phyloP scores from a whole-genome alignment of 53 echinoderm and acorn worm genomes.

The Luidia sarsii region DNA sequence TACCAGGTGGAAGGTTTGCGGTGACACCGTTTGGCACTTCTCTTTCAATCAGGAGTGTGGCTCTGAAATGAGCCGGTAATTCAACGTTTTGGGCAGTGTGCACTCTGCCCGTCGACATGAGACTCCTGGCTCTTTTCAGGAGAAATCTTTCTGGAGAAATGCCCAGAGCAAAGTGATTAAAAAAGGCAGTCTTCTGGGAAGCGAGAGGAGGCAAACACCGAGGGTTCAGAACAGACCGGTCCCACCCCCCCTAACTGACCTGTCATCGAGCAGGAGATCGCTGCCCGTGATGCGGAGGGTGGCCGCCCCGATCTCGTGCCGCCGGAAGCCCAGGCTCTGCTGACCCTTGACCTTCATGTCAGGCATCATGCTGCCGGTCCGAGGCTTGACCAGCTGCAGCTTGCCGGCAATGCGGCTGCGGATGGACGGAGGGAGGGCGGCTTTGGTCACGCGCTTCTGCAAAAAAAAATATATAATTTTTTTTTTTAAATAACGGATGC shows the following conservation, averaged over 20 bases:
- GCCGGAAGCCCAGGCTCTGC: slow-evolving; percentile 36
- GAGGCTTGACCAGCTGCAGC: slow-evolving; percentile 80
- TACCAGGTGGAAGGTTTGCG: too few relatives aligned
- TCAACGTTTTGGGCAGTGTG: too few relatives aligned
- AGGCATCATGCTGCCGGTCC: slow-evolving; percentile 79
- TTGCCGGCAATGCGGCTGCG: slow-evolving; percentile 78
- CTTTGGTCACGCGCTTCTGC: slow-evolving; percentile 52
- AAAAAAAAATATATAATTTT: too few relatives aligned
- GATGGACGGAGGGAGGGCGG: slow-evolving; percentile 63
- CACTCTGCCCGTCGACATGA: too few relatives aligned
- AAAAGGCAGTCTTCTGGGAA: too few relatives aligned
- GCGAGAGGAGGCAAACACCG: not conserved
- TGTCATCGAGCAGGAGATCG: slow-evolving; percentile 55
- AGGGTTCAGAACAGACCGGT: too few relatives aligned
- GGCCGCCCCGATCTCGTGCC: slow-evolving; percentile 77
- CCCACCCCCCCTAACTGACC: slow-evolving; percentile 22
- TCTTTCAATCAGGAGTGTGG: too few relatives aligned
- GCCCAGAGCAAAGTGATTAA: too few relatives aligned
- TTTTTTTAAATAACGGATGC: too few relatives aligned
- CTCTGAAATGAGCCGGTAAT: too few relatives aligned
- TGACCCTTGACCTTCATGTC: slow-evolving; percentile 67
- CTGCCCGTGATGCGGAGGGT: slow-evolving; percentile 61
- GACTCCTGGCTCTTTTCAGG: too few relatives aligned
- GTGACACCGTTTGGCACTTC: too few relatives aligned
- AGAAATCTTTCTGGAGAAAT: not conserved